Evolutionary conservation across 2,888 invertebrate species (phyloP).

Genomic region (Ariolimax columbianus): DNA sequence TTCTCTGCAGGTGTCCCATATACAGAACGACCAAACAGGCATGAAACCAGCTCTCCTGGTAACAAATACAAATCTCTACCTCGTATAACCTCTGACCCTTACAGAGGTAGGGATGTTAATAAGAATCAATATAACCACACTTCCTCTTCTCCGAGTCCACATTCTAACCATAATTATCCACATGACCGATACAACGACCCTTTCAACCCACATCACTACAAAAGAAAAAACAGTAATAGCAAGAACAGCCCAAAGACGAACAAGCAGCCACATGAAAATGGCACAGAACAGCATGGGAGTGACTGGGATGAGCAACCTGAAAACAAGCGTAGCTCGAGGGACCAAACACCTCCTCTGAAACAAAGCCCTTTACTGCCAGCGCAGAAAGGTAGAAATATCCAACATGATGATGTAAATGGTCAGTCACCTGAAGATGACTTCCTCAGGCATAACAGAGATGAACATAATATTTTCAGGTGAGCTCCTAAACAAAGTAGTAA

Average conservation of each 20-base stretch:
- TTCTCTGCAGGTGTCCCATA: slow-evolving; percentile 25
- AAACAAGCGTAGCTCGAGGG: background rate
- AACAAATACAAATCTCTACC: slow-evolving; percentile 46
- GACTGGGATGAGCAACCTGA: slow-evolving; percentile 42
- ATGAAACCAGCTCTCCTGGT: slow-evolving; percentile 8
- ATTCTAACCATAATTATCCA: background rate
- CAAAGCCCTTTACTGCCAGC: slow-evolving; percentile 21
- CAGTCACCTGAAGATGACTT: slow-evolving; percentile 67
- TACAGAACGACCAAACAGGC: slow-evolving; percentile 7
- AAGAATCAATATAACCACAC: background rate
- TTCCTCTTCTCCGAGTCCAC: background rate
- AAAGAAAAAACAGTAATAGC: background rate
- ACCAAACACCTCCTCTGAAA: slow-evolving; percentile 7
- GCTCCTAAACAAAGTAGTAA: too few species aligned
- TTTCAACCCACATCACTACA: slow-evolving; percentile 10
- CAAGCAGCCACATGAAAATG: background rate
- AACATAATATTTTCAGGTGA: slow-evolving; percentile 39
- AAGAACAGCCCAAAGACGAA: background rate
- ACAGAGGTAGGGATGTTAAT: background rate
- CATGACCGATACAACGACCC: background rate
- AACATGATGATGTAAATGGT: slow-evolving; percentile 65
- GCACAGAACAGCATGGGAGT: slow-evolving; percentile 9
- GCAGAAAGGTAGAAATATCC: slow-evolving; percentile 18
- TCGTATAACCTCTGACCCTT: slow-evolving; percentile 24
- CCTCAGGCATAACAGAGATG: slow-evolving; percentile 39